Evolutionary conservation across 2,113 vertebrate genomes (phyloP).

Genomic region (Deroptyus accipitrinus): DNA sequence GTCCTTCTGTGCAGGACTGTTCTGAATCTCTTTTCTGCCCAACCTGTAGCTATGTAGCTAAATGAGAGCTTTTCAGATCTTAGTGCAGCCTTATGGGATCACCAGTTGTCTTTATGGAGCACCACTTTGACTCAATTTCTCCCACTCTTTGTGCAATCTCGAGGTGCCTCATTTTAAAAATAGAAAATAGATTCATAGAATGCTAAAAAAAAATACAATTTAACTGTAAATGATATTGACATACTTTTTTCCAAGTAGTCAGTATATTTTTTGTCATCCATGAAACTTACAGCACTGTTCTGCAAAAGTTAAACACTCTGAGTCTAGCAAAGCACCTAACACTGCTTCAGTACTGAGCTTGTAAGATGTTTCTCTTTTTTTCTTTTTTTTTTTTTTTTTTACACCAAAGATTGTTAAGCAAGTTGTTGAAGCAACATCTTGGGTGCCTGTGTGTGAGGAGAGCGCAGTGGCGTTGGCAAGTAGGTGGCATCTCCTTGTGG

Average conservation of each 20-base stretch:
- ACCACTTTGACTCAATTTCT: neutral
- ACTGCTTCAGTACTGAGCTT: neutral
- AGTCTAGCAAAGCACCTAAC: neutral
- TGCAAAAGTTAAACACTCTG: neutral
- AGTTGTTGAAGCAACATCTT: neutral
- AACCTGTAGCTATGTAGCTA: no score
- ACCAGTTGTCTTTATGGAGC: neutral
- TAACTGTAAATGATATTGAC: neutral
- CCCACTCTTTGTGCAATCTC: neutral
- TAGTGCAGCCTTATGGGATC: neutral
- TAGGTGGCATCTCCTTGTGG: neutral
- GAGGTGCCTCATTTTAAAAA: neutral
- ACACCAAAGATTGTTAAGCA: neutral
- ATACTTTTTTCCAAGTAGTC: neutral
- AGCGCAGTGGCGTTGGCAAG: accelerated
- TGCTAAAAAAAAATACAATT: neutral
- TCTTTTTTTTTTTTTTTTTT: neutral
- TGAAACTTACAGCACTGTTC: neutral
- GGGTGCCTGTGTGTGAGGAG: no score
- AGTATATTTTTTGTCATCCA: neutral
- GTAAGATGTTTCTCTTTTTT: neutral
- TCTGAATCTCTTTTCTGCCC: no score
- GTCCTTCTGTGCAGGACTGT: no score
- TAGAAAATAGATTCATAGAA: neutral
- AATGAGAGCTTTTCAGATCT: neutral